Conservation (phyloP, 2,888 invertebrate genomes). For the Reticulitermes lucifugus region DNA sequence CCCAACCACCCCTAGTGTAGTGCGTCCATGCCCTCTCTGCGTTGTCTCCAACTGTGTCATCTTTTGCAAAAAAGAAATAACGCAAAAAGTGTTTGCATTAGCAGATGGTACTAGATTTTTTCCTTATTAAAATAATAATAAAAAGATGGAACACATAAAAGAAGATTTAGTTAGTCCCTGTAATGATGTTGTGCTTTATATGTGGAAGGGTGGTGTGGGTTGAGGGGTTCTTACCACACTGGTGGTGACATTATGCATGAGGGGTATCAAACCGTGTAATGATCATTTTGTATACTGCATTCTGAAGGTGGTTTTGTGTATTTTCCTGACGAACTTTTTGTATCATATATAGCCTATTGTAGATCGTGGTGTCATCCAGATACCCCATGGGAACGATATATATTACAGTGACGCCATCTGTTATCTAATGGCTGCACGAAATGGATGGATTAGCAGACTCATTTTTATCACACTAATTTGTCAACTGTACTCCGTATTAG, state of each 20-base stretch:
- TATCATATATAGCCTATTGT: background rate
- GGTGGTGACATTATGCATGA: slow-evolving; percentile 39
- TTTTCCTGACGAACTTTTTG: background rate
- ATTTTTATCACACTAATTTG: slow-evolving; percentile 9
- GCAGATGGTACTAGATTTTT: slow-evolving; percentile 41
- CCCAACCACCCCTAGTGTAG: background rate
- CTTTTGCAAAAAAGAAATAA: slow-evolving; percentile 24
- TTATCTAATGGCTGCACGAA: slow-evolving; percentile 38
- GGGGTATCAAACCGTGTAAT: slow-evolving; percentile 37
- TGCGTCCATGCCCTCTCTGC: slow-evolving; percentile 13
- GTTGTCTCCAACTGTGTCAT: slow-evolving; percentile 35
- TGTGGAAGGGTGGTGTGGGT: background rate
- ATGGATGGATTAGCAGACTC: slow-evolving; percentile 7
- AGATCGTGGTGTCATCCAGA: slow-evolving; percentile 8
- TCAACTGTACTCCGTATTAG: background rate
- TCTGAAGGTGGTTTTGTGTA: slow-evolving; percentile 40
- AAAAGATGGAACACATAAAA: slow-evolving; percentile 37
- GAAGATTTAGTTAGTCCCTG: slow-evolving; percentile 32
- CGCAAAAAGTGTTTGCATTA: slow-evolving; percentile 31
- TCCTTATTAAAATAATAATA: slow-evolving; percentile 45
- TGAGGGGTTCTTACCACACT: slow-evolving; percentile 14
- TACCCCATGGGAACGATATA: slow-evolving; percentile 25
- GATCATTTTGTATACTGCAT: slow-evolving; percentile 26
- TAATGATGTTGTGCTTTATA: slow-evolving; percentile 26
- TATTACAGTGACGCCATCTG: slow-evolving; percentile 36